Evolutionary conservation across 53 echinoderm and acorn worm genomes (phyloP).

Genomic region (Antedon mediterranea): DNA sequence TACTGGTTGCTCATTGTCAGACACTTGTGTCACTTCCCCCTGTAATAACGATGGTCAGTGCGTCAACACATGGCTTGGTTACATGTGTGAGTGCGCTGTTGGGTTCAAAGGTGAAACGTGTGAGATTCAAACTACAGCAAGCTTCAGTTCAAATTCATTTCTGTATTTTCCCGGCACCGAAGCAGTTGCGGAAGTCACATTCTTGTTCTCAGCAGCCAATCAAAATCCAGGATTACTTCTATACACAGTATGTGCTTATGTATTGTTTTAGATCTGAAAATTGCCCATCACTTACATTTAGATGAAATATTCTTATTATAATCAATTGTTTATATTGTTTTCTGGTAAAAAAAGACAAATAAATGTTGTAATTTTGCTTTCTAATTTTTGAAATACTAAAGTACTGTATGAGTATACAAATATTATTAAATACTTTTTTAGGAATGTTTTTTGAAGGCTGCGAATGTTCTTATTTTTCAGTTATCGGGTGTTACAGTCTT

Average conservation of each 20-base stretch:
- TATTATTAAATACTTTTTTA: neutral
- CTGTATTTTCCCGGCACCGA: slow-evolving; percentile 48
- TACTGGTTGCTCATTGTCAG: slow-evolving; percentile 51
- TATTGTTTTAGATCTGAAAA: too few relatives aligned
- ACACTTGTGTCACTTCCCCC: slow-evolving; percentile 51
- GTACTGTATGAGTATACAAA: too few relatives aligned
- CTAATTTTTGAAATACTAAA: too few relatives aligned
- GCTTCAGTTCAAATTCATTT: slow-evolving; percentile 45
- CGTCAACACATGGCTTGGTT: slow-evolving; percentile 63
- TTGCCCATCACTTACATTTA: too few relatives aligned
- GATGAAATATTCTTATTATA: too few relatives aligned
- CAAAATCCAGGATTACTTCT: slow-evolving; percentile 55
- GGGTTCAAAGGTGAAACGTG: slow-evolving; percentile 64
- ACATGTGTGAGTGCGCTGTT: slow-evolving; percentile 49
- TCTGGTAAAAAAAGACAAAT: too few relatives aligned
- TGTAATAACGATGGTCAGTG: slow-evolving; percentile 68
- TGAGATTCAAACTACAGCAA: slow-evolving; percentile 68
- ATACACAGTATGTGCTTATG: slow-evolving; percentile 57
- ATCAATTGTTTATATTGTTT: too few relatives aligned
- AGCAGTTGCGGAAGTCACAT: slow-evolving; percentile 33
- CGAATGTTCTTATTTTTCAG: slow-evolving; percentile 21
- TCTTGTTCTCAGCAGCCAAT: slow-evolving; percentile 52
- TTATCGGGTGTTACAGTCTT: slow-evolving; percentile 61
- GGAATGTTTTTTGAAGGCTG: neutral
- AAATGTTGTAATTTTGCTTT: too few relatives aligned